Evolutionary conservation across 2,888 invertebrate species (phyloP).

Genomic region (Leptinotarsa tumamoca): DNA sequence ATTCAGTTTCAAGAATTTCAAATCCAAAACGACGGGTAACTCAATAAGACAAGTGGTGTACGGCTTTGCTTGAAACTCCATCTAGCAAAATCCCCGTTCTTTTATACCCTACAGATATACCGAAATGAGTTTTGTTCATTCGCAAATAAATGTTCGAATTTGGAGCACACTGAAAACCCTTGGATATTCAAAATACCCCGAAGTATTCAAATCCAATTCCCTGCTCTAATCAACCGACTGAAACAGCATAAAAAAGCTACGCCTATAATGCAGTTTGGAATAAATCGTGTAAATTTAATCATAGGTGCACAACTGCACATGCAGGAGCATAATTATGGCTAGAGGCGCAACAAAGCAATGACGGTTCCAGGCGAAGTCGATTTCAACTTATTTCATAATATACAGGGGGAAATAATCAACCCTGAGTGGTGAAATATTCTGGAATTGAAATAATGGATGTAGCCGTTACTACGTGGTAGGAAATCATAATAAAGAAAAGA

Average conservation of each 20-base stretch:
- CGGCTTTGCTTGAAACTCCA: neutral
- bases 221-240: constrained; percentile 25
- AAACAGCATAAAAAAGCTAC: constrained; percentile 18
- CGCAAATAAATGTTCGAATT: neutral
- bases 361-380: neutral
- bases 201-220: constrained; percentile 32
- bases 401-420: too few species aligned
- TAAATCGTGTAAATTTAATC: constrained; percentile 14
- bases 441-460: too few species aligned
- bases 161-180: constrained; percentile 15
- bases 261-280: constrained; percentile 10
- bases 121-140: constrained; percentile 15
- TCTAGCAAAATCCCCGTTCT: neutral
- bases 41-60: neutral
- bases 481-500: too few species aligned
- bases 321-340: neutral
- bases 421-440: too few species aligned
- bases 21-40: constrained; percentile 7
- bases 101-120: constrained; percentile 3
- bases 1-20: neutral
- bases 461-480: too few species aligned
- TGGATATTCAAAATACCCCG: constrained; percentile 32
- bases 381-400: neutral
- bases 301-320: constrained; percentile 1
- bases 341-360: neutral